phyloP scores from a whole-genome alignment of 1,140 invertebrate genomes.

The Agraylea sexmaculata region DNA sequence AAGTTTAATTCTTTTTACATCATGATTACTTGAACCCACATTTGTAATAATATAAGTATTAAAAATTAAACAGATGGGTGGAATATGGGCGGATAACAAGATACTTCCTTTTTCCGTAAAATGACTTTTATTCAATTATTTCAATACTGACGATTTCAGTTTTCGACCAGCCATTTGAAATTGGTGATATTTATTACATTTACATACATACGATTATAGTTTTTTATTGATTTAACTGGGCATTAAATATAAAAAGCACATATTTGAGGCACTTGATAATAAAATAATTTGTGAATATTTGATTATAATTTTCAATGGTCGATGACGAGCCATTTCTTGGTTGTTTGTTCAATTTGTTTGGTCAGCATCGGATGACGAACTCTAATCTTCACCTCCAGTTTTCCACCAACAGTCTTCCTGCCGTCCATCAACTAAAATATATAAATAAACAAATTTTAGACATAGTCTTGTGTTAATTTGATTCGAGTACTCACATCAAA shows the following conservation, averaged over 20 bases:
- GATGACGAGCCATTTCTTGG: constrained; percentile 86
- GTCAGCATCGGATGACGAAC: constrained; percentile 81
- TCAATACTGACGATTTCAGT: no score
- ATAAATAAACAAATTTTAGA: constrained; percentile 1
- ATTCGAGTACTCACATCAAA: constrained; percentile 68
- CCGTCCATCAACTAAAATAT: constrained; percentile 75
- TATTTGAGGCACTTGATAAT: constrained; percentile 5
- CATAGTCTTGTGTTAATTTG: neutral
- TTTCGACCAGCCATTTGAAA: no score
- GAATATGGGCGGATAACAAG: no score
- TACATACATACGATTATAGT: neutral
- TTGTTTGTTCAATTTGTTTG: constrained; percentile 81
- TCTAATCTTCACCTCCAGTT: constrained; percentile 81
- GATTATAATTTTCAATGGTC: constrained; percentile 34
- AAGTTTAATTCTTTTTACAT: no score
- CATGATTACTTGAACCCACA: no score
- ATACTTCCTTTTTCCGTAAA: no score
- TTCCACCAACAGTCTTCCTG: constrained; percentile 74
- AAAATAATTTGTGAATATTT: no score
- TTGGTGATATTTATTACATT: no score
- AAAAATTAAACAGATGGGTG: no score
- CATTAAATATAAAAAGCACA: neutral
- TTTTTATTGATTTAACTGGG: neutral
- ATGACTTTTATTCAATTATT: no score
- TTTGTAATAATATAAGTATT: no score